Percentiles rank a stretch among this genome's conserved stretches.
Evolutionary conservation across 2,797 vertebrate species (phyloP).

Genomic region (Tragopan temminckii): DNA sequence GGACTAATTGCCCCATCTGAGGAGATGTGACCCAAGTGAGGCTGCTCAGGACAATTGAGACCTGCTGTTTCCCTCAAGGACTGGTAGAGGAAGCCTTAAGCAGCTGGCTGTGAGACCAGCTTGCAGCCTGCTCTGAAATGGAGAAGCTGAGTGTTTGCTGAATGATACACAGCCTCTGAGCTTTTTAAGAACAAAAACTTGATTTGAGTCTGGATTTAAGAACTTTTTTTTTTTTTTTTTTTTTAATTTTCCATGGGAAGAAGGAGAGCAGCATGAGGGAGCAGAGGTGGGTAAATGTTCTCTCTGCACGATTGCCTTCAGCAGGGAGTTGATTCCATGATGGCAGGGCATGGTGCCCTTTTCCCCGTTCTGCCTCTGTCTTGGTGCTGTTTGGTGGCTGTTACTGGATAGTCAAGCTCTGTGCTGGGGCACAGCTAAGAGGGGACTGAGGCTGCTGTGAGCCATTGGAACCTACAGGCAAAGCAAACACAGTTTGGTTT

Average conservation of each 20-base stretch:
- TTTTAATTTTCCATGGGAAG: fast-evolving
- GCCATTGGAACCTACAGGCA: not conserved
- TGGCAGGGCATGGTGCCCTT: fast-evolving
- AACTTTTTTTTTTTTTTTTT: too few species aligned
- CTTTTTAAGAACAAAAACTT: not conserved
- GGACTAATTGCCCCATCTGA: not conserved
- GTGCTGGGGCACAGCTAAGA: not conserved
- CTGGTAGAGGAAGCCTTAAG: too few species aligned
- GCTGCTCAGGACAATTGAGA: not conserved
- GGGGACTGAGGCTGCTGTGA: fast-evolving
- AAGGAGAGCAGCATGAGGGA: not conserved
- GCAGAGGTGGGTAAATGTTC: fast-evolving
- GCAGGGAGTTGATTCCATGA: not conserved
- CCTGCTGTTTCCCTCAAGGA: not conserved
- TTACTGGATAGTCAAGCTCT: fast-evolving
- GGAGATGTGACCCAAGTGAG: not conserved
- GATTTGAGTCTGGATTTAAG: fast-evolving
- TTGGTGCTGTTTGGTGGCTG: not conserved
- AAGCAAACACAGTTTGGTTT: not conserved
- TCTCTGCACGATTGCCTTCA: fast-evolving
- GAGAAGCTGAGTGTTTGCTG: not conserved
- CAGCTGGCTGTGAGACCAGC: fast-evolving
- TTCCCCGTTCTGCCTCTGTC: not conserved
- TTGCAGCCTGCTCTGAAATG: fast-evolving
- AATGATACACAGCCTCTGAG: fast-evolving